These are phyloP conservation scores for Nibea albiflora DNA, from an alignment of 2,113 vertebrate species.

Conservation along the genomic window DNA sequence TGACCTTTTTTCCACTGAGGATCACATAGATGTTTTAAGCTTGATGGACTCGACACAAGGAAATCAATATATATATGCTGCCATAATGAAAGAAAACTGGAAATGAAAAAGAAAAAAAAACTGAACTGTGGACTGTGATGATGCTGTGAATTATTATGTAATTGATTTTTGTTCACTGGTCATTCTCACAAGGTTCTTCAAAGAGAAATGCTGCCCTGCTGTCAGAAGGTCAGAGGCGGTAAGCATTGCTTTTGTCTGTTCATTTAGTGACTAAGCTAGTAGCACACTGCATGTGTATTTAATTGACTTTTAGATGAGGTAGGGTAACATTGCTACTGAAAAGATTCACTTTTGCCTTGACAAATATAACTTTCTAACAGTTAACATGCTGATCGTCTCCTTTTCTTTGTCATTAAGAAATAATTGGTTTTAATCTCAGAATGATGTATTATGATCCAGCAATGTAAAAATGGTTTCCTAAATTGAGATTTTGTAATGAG, in stretches of 20 bases:
- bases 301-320: neutral
- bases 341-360: neutral
- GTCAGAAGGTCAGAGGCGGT: neutral
- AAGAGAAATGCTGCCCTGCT: neutral
- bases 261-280: neutral
- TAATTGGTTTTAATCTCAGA: neutral
- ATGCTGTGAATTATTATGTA: conserved; percentile 16
- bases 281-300: neutral
- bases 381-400: neutral
- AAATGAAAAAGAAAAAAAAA: neutral
- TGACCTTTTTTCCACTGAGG: neutral
- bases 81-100: conserved; percentile 5
- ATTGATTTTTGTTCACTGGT: conserved; percentile 21
- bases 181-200: too few relatives aligned
- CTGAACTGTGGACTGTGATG: neutral
- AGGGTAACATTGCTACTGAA: neutral
- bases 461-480: neutral
- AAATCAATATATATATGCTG: conserved; percentile 15
- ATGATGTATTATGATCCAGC: neutral
- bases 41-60: conserved; percentile 13
- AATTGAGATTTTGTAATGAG: neutral
- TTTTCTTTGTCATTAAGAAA: neutral
- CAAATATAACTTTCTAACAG: neutral
- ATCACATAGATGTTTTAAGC: conserved; percentile 10
- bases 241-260: neutral